A percentile compares a stretch with the other conserved stretches of the same genome.
Conservation (phyloP, 2,888 invertebrate species). For the Tortrix viridana region DNA sequence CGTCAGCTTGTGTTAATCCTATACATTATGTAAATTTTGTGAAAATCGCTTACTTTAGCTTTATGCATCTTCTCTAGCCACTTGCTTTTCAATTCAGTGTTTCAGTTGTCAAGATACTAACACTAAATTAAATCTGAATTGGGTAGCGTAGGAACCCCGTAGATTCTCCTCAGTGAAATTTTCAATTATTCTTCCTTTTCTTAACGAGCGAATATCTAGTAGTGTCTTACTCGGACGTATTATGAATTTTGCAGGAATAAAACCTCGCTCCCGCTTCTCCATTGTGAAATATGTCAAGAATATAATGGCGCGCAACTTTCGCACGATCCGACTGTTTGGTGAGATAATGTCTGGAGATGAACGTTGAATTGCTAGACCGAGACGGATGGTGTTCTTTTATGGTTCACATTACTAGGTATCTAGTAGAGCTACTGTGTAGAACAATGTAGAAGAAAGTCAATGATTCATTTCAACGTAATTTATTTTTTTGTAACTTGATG, state of each 20-base stretch:
- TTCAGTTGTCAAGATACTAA: too few relatives aligned
- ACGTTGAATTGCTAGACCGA: conserved; percentile 47
- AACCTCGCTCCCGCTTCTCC: conserved; percentile 52
- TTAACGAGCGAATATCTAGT: neutral
- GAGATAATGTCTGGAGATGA: conserved; percentile 56
- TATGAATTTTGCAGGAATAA: conserved; percentile 58
- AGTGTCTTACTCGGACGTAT: conserved; percentile 49
- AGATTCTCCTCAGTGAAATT: neutral
- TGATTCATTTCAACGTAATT: too few relatives aligned
- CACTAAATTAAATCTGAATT: too few relatives aligned
- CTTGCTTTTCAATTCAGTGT: too few relatives aligned
- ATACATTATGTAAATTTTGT: too few relatives aligned
- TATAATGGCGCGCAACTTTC: conserved; percentile 65
- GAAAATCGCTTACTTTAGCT: too few relatives aligned
- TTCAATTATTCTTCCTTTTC: conserved; percentile 1
- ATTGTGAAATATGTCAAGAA: conserved; percentile 75
- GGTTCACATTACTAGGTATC: conserved; percentile 6
- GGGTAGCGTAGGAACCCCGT: too few relatives aligned
- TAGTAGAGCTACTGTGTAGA: too few relatives aligned
- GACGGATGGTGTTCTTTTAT: conserved; percentile 37
- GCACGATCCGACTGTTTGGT: conserved; percentile 48
- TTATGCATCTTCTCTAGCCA: too few relatives aligned
- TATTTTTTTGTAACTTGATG: too few relatives aligned
- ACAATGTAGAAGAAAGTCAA: too few relatives aligned
- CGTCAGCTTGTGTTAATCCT: too few relatives aligned